Base-by-base conservation (phyloP, 2,797 vertebrate genomes). In the Australoheros facetus region DNA sequence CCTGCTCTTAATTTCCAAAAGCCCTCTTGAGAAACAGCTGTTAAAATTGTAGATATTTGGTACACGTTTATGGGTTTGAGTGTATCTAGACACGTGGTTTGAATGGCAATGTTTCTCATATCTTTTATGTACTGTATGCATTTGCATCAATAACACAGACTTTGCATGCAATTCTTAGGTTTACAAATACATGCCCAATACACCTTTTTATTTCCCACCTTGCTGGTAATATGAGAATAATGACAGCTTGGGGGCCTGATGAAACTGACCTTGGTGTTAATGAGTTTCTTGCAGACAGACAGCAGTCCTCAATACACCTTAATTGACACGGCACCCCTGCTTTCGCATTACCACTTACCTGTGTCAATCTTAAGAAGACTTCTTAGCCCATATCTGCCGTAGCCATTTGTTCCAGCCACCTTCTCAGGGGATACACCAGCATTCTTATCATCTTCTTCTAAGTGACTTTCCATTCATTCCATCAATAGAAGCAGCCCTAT, bases 181-280 rank as follows among this genome's bases (percentile, higher is more conserved):
- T 54, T 84, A 21, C 26, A 79, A 90, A 87, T 60, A 70, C 79
- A 42, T 56, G 32, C 69, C 48, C 81, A 73, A 56, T 75, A 56
- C 56, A 23, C 23, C 54, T 85, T 83, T 89, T 85, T 91, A 92
- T 83, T 91, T 85, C 87, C 53, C 23, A 73, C 72, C 73, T 71
- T 81, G 78, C 77, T 85, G 75, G 87, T 90, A 89, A 91, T 91
- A 87, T 81, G 86, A 88, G 85, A 91, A 92, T 93, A 91, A 93
- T 56, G 84, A 88, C 91, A 94, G 91, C 91, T 93, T 82, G 81
- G 81, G 84, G 87, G 66, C 88, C 88, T 94, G 89, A 95, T 95
- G 93, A 94, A 94, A 92, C 84, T 94, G 94, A 95, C 93, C 93
- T 91, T 88, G 85, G 91, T 93, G 94, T 94, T 96, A 96, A 96